These are phyloP conservation scores for Stenodema calcarata DNA, from an alignment of 2,888 invertebrate species.

Conservation along the genomic window DNA sequence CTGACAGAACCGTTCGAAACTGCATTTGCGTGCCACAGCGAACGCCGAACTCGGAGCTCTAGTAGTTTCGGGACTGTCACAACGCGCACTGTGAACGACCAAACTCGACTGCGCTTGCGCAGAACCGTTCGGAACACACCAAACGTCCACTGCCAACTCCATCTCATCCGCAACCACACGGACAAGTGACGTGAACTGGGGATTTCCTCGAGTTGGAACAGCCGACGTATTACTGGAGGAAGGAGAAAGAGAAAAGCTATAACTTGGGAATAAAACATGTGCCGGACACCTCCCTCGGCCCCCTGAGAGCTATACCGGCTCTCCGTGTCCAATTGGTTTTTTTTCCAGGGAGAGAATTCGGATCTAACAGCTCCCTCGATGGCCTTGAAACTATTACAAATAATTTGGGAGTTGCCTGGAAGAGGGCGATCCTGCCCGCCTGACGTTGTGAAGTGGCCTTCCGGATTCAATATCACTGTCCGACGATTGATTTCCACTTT, in stretches of 20 bases:
- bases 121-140: no score
- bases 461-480: not conserved
- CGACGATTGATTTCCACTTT: not conserved
- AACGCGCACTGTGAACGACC: no score
- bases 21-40: no score
- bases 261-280: constrained; percentile 33
- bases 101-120: no score
- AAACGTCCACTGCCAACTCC: no score
- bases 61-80: no score
- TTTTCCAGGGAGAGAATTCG: constrained; percentile 17
- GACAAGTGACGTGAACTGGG: not conserved
- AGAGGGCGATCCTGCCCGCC: not conserved
- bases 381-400: constrained; percentile 27
- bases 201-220: not conserved
- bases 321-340: constrained; percentile 38
- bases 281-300: constrained; percentile 14
- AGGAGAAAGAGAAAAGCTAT: not conserved
- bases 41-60: no score
- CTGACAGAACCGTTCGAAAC: no score
- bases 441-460: not conserved
- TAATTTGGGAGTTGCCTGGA: constrained; percentile 1
- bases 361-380: constrained; percentile 9
- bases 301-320: constrained; percentile 27
- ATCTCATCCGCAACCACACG: no score
- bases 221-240: not conserved